Evolutionary conservation across 2,113 vertebrate species (phyloP), one percentile per base, ranked within the genome.

Genomic region (Phrynosoma platyrhinos): DNA sequence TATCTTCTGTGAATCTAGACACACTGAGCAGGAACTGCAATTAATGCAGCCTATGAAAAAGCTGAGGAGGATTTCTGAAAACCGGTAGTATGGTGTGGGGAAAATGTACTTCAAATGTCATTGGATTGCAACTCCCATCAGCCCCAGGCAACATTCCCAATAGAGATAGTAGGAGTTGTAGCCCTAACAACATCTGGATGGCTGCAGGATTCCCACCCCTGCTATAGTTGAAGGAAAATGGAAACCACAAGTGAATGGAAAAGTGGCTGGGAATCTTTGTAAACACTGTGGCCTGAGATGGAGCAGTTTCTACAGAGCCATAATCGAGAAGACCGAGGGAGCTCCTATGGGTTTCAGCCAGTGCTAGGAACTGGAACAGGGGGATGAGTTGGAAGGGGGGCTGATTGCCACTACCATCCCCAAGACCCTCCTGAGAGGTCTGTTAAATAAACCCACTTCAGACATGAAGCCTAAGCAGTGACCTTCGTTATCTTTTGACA

Each of bases 401-500:
- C 20, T 36, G 6, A 81, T 64, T 62, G 21, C 27, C 9, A 9
- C n/a, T 64, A 4, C 2, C 40, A 5, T 82, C 40, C 64, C 13
- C 13, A 6, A 47, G 66, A 21, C 25, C 18, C n/a, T 25, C 53
- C 21, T n/a, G 10, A 18, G 42, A 83, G 36, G 6, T 62, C 40
- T 47, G 21, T 47, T 69, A 27, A 92, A 82, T 42, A 18, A 8
- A 14, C 9, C 87, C 90, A 83, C 91, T 92, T 92, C 71, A 86
- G 30, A 4, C 9, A 53, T 80, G 79, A 58, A 90, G 62, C 0
- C 2, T 83, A 79, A 86, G 87, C 85, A 90, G 16, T 0, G 0
- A 53, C 32, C 66, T 91, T 93, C 58, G 0, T 85, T 23, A 30
- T 95, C 87, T 95, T 93, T 91, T 89, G 89, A 93, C 91, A 98